Conservation (phyloP, 2,888 invertebrate genomes). For the Drosophila borealis region DNA sequence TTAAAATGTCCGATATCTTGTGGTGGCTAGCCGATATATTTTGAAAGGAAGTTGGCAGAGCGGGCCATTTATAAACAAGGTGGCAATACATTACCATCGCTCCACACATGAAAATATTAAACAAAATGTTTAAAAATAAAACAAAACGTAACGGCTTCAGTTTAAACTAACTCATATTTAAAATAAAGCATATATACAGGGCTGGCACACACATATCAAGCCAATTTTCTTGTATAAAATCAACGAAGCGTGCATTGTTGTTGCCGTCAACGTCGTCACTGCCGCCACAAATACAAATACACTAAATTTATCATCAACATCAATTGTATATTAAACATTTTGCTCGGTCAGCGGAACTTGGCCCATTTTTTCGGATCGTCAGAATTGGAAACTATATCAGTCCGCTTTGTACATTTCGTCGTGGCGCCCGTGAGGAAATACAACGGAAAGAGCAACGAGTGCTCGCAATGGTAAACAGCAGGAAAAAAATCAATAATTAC, state of each 20-base stretch:
- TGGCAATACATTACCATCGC: slow-evolving; percentile 39
- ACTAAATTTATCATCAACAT: slow-evolving; percentile 57
- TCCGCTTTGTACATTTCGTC: slow-evolving; percentile 82
- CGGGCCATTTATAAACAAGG: slow-evolving; percentile 22
- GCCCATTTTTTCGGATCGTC: slow-evolving; percentile 64
- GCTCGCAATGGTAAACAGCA: slow-evolving; percentile 82
- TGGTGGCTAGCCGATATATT: slow-evolving; percentile 35
- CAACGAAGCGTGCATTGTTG: slow-evolving; percentile 42
- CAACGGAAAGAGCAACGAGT: slow-evolving; percentile 71
- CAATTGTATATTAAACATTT: slow-evolving; percentile 59
- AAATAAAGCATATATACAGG: slow-evolving; percentile 18
- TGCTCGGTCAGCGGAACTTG: slow-evolving; percentile 62
- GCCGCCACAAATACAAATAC: slow-evolving; percentile 54
- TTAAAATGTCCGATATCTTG: slow-evolving; percentile 27
- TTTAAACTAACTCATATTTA: slow-evolving; percentile 49
- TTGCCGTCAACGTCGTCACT: slow-evolving; percentile 31
- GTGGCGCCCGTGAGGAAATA: slow-evolving; percentile 82
- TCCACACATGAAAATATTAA: slow-evolving; percentile 53
- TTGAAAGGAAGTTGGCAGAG: slow-evolving; percentile 32
- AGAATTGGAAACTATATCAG: slow-evolving; percentile 83
- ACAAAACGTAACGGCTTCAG: slow-evolving; percentile 52
- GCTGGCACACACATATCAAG: slow-evolving; percentile 46
- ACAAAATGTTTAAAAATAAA: slow-evolving; percentile 73
- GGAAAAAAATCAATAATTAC: slow-evolving; percentile 66
- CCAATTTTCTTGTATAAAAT: slow-evolving; percentile 27